Evolutionary conservation across 2,888 invertebrate genomes (phyloP).

Genomic region (Myathropa florea): DNA sequence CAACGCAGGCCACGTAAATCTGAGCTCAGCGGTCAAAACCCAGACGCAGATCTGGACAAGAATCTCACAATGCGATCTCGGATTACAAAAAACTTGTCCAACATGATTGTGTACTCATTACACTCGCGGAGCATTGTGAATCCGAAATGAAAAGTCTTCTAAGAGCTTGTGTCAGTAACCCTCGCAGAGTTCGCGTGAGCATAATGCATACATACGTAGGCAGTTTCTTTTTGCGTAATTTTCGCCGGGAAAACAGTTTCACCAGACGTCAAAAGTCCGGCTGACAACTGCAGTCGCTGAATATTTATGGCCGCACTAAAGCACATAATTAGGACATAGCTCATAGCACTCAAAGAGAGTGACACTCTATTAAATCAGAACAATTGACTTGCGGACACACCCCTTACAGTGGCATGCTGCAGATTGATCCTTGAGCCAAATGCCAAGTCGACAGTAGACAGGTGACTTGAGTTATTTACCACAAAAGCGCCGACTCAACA

Average conservation of each 20-base stretch:
- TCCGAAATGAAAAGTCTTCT: constrained; percentile 58
- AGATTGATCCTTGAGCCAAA: constrained; percentile 52
- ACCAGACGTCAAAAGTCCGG: constrained; percentile 51
- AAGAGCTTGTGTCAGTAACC: constrained; percentile 52
- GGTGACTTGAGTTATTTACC: constrained; percentile 34
- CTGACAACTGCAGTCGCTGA: constrained; percentile 45
- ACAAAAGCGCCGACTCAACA: constrained; percentile 37
- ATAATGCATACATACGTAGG: not conserved
- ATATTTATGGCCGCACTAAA: constrained; percentile 55
- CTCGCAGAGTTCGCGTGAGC: constrained; percentile 5
- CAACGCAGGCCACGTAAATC: constrained; percentile 19
- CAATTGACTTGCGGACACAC: constrained; percentile 31
- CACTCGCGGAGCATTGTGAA: constrained; percentile 43
- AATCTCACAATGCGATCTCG: constrained; percentile 52
- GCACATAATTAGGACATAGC: constrained; percentile 33
- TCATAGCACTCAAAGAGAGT: constrained; percentile 4
- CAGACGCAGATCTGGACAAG: constrained; percentile 1
- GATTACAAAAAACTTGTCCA: constrained; percentile 63
- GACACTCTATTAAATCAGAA: not conserved
- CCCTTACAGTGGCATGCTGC: constrained; percentile 25
- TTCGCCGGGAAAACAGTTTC: constrained; percentile 44
- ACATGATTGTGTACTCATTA: constrained; percentile 35
- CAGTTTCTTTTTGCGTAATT: constrained; percentile 46
- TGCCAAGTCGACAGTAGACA: constrained; percentile 43
- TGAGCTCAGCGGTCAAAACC: constrained; percentile 9